These are phyloP conservation scores for Melanotaenia duboulayi DNA, from an alignment of 2,113 vertebrate genomes.

Conservation along the genomic window DNA sequence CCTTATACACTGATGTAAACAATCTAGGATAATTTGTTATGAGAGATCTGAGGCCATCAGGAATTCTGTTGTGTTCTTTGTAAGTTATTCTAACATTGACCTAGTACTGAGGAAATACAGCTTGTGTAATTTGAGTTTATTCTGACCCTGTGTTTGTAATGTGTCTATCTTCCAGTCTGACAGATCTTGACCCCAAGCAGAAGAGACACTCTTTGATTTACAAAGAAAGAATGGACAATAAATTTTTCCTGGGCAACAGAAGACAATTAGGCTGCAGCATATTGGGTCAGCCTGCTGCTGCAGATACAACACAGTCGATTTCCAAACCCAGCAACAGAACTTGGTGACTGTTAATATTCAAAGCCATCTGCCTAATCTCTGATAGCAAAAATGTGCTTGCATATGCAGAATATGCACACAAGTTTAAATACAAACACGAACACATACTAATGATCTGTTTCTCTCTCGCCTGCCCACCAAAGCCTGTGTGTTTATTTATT, in stretches of 20 bases:
- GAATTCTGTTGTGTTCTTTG: background rate
- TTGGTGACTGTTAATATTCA: conserved; percentile 45
- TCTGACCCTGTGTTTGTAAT: background rate
- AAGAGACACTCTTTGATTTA: background rate
- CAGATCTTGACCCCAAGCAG: conserved; percentile 3
- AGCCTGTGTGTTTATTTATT: conserved; percentile 21
- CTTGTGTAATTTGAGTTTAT: background rate
- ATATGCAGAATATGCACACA: conserved; percentile 32
- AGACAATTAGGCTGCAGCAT: background rate
- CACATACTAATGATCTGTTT: conserved; percentile 16
- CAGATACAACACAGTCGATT: conserved; percentile 1
- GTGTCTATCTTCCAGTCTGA: background rate
- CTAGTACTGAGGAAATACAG: background rate
- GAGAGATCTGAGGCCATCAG: too few relatives aligned
- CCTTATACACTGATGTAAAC: too few relatives aligned
- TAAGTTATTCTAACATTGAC: background rate
- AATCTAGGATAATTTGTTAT: too few relatives aligned
- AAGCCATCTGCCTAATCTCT: conserved; percentile 35
- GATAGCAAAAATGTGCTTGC: conserved; percentile 28
- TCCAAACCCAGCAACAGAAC: background rate
- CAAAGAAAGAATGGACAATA: background rate
- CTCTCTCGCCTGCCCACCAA: background rate
- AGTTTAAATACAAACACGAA: conserved; percentile 17
- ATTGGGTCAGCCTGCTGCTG: conserved; percentile 1
- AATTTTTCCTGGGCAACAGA: background rate